Base-by-base conservation (phyloP, 2,113 vertebrate species). In the Entosphenus tridentatus region DNA sequence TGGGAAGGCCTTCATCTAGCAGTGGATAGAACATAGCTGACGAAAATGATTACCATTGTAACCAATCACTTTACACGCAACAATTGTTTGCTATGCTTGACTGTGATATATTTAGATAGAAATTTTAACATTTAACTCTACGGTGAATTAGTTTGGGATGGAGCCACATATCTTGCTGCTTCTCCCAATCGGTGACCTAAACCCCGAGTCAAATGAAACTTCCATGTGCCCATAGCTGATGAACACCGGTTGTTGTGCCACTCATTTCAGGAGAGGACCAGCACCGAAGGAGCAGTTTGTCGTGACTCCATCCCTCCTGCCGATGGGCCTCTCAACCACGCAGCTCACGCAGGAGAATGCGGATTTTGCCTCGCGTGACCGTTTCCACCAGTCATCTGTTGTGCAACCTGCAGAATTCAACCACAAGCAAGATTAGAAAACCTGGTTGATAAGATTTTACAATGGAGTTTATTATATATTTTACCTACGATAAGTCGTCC, bases 311-410 rank as follows among this genome's bases (percentile, higher is more conserved):
- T 82, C 87, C 76, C 77, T 87, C 75, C 80, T 78, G 2, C 77
- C 75, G 68, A 81, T 96, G 14, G 85, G 84, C 71, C 79, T 87
- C 82, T 82, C 83, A 79, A 96, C 87, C 77, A 84, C 79, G 54
- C 92, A 97, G 78, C 80, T 98, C 74, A 97, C 89, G 0, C 80
- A 93, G 76, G 93, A 98, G 78, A 98, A 98, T 1, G 71, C 77
- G 1, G 93, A 97, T 80, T 97, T 96, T 1, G 88, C 93, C 70
- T 80, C 83, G 0, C 82, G 91, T 67, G 85, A 87, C 72, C 88
- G 84, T 65, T 87, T 83, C 71, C 92, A 98, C 77, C 86, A 83
- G 59, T 91, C 87, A 57, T 95, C 84, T 0, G 73, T 84, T 17
- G 75, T 97, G 8, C 58, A 14, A 17, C 58, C 16, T 62, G 58